Base-by-base conservation (phyloP, 1,140 invertebrate genomes). In the Drosophila burlai region DNA sequence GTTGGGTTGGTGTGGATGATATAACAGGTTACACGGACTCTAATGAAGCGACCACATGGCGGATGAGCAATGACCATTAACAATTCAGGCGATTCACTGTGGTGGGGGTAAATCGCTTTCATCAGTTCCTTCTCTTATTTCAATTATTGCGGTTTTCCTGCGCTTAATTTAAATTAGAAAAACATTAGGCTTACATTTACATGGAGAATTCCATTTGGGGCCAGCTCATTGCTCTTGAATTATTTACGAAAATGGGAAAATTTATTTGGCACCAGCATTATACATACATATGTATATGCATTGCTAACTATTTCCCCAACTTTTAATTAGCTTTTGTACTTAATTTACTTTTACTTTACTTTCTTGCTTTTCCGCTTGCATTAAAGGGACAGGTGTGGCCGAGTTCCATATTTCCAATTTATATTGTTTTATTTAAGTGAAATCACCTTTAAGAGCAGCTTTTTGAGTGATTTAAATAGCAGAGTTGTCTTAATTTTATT, bases 31-130 rank as follows among this genome's bases (percentile, higher is more conserved):
- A 63, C 16, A 50, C 7, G 21, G 59, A 26, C 61, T 67, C 81
- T 84, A 84, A 84, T 84, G 81, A 85, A 85, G 66, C 81, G 66
- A 36, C 81, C 74, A 83, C 61, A 67, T 40, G 71, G 46, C 62
- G 61, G 55, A 75, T 73, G 69, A 73, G 34, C 67, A 73, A 73
- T 72, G 47, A 31, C 63, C 64, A 69, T 69, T 69, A 68, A 52
- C 66, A 54, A 54, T 69, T 36, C 64, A 36, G 63, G 21, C 54
- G 34, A 11, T 21, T 15, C 26, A 7, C 7, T 8, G 3, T 15
- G 18, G 2, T 4, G 4, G 36, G 54, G 21, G 2, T 2, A 57
- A 40, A 57, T 55, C 15, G 54, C 54, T 57, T 57, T 57, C 54
- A 69, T 69, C 46, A 43, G 46, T 52, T 66, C 13, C 45, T 49